Base-by-base conservation (phyloP, 2,888 invertebrate species). In the Metacarcinus magister region DNA sequence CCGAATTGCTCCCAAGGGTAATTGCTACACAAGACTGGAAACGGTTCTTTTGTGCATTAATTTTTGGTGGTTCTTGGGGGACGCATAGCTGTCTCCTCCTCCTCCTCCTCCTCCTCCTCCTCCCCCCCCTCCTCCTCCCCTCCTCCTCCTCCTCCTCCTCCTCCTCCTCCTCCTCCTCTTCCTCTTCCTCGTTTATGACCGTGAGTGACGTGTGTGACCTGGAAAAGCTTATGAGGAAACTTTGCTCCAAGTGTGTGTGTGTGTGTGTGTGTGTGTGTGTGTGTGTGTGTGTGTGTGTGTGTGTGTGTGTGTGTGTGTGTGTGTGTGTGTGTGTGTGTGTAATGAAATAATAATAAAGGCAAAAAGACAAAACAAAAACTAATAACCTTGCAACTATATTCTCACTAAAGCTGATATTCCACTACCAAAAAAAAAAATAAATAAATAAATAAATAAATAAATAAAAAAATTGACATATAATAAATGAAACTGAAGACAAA, bases 271-370 rank as follows among this genome's bases (percentile, higher is more conserved):
- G 67, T 67, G n/a, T 67, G 16, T 67, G 67, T 67, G 67, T 60
- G n/a, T 23, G 67, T 67, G 67, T 67, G 67, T 54, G 67, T 67
- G 67, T 67, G 67, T 67, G 67, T 67, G 67, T 67, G 67, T 67
- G 67, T 67, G 67, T 67, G 67, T 67, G 67, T 67, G 67, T 67
- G 67, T 67, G 67, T 67, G 67, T 67, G n/a, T 67, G 23, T 67
- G n/a, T 67, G n/a, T 67, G 19, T 67, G 23, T 67, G 23, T 19
- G 19, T 67, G 67, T 67, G 67, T 67, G 19, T 67, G 5, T 67
- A 23, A 3, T 0, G 1, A 2, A 16, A 1, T 10, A 5, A 16
- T 5, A 67, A 67, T 67, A 67, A 23, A 23, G 0, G 67, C n/a
- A 67, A 67, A 48, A 48, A 48, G 48, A 8, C 5, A 48, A 8